Base-by-base conservation (phyloP, 2,888 invertebrate species). In the Stenolophus ochropezus region DNA sequence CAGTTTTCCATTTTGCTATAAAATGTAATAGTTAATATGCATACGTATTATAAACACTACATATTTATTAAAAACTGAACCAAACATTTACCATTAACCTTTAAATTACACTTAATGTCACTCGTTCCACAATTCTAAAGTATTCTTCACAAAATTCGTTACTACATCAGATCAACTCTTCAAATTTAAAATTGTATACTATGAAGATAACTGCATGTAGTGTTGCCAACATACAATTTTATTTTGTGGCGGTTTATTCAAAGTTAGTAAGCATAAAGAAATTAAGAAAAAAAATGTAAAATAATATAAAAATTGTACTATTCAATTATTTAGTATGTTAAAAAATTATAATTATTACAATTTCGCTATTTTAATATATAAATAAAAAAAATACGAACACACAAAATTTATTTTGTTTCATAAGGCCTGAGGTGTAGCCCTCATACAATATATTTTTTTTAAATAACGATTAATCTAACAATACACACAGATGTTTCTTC, bases 381-480 rank as follows among this genome's bases (percentile, higher is more conserved):
- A 21, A 56, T 3, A 8, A 61, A 23, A 69, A 18, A 77, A 47
- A 61, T 78, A 78, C 61, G 78, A 78, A 78, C 78, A 78, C 78
- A 78, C 78, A 78, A 78, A 78, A 78, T 65, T 78, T 78, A 65
- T 65, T 78, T 51, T 69, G 49, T 77, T 78, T 78, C 65, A 77
- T 78, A 78, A 78, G 78, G 78, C 78, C 69, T 78, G 78, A 78
- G 78, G 65, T 65, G 21, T 78, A 65, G 78, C 69, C 78, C 78
- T 78, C 78, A 78, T 78, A 78, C 78, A 78, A 78, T 78, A 78
- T 78, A 77, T 77, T 61, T 77, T 33, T n/a, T 78, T 78, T 78
- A 78, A 78, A 78, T 78, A 78, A 78, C 65, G 65, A 78, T 69
- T 78, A 78, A 33, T 69, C 78, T 78, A 78, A 78, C 78, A 78